A percentile compares a stretch with the other conserved stretches of the same genome.
Evolutionary conservation across 2,113 vertebrate species (phyloP).

Genomic region (Lanius ludovicianus): DNA sequence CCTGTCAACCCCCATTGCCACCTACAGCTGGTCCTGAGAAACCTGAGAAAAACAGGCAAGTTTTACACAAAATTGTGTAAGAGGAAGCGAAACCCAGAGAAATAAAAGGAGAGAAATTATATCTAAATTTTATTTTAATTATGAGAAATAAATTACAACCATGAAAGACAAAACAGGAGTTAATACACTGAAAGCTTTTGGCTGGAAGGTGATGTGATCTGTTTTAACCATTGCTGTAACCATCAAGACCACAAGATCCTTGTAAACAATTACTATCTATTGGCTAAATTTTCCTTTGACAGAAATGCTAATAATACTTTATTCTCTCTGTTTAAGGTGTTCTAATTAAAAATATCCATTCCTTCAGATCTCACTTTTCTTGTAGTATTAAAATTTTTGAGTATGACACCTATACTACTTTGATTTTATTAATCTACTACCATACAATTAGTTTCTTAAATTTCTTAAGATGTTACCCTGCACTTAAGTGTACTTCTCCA

Average conservation of each 20-base stretch:
- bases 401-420: background rate
- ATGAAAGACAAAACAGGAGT: background rate
- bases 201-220: background rate
- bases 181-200: background rate
- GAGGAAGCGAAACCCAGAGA: background rate
- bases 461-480: background rate
- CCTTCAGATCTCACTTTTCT: background rate
- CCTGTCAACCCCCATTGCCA: background rate
- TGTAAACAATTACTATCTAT: background rate
- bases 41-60: background rate
- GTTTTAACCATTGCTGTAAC: background rate
- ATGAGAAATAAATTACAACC: background rate
- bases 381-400: background rate
- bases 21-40: background rate
- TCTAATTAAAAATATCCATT: background rate
- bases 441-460: background rate
- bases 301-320: background rate
- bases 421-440: background rate
- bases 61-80: background rate
- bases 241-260: background rate
- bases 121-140: background rate
- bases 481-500: background rate
- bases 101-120: background rate
- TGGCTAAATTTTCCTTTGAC: background rate
- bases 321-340: background rate